Conservation (phyloP, 2,113 vertebrate species). For the Beaufortia kweichowensis region DNA sequence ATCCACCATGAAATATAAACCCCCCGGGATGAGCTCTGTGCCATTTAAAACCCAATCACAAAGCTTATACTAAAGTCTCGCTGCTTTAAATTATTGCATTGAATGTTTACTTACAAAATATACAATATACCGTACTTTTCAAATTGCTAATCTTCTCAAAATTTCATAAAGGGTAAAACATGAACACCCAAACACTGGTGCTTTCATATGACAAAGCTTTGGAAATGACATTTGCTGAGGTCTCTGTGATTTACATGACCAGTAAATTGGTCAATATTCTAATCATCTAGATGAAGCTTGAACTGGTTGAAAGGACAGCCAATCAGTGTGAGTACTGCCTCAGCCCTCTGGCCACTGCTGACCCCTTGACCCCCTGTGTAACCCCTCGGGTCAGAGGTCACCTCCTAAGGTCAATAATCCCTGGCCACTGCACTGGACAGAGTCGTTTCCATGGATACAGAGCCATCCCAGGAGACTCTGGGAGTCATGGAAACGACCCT, state of each 20-base stretch:
- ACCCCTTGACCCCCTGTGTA: conserved; percentile 65
- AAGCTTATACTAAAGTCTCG: neutral
- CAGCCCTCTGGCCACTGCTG: conserved; percentile 66
- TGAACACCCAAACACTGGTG: neutral
- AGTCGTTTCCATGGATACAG: conserved; percentile 54
- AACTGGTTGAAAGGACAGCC: conserved; percentile 71
- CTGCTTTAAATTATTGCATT: too few species aligned
- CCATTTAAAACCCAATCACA: conserved; percentile 43
- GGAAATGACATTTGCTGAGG: neutral
- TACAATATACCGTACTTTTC: too few species aligned
- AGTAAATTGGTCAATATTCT: conserved; percentile 69
- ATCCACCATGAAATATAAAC: conserved; percentile 51
- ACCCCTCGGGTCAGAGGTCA: conserved; percentile 67
- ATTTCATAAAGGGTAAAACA: too few species aligned
- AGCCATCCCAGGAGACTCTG: conserved; percentile 39
- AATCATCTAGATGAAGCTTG: conserved; percentile 73
- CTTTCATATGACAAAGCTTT: neutral
- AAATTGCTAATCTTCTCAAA: too few species aligned
- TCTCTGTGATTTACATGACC: conserved; percentile 53
- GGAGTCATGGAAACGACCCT: conserved; percentile 47
- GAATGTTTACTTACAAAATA: too few species aligned
- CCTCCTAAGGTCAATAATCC: conserved; percentile 65
- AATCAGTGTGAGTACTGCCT: conserved; percentile 75
- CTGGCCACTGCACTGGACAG: conserved; percentile 55
- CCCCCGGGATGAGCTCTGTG: conserved; percentile 46